Evolutionary conservation across 2,113 vertebrate genomes (phyloP).

Genomic region (Lethenteron camtschaticum): DNA sequence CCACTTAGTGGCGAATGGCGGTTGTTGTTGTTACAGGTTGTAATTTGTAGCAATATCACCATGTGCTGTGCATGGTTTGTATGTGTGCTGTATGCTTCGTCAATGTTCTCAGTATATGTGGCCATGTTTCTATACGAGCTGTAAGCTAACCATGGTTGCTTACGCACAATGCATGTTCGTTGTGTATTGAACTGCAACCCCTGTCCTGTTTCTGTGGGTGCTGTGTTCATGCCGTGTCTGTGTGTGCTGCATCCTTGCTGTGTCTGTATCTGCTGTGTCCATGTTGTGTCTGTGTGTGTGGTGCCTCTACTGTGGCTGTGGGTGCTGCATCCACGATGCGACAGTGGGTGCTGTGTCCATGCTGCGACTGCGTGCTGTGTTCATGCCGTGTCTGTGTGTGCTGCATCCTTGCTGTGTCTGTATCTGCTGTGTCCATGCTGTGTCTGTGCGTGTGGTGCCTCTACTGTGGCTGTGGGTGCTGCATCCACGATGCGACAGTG

Average conservation of each 20-base stretch:
- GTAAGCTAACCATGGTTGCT: no score
- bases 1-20: no score
- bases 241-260: background rate
- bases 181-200: background rate
- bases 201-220: background rate
- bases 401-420: background rate
- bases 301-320: background rate
- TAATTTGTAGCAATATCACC: no score
- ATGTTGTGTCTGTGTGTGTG: background rate
- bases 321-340: background rate
- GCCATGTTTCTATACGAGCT: no score
- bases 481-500: background rate
- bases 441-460: background rate
- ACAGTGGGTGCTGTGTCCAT: background rate
- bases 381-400: background rate
- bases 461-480: background rate
- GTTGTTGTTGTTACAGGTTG: no score
- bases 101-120: no score
- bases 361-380: no score
- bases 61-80: no score
- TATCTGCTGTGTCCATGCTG: background rate
- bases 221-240: no score
- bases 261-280: background rate
- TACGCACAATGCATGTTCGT: no score
- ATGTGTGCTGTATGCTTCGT: no score